phyloP scores from a whole-genome alignment of 2,797 vertebrate species.

The Carcharodon carcharias region DNA sequence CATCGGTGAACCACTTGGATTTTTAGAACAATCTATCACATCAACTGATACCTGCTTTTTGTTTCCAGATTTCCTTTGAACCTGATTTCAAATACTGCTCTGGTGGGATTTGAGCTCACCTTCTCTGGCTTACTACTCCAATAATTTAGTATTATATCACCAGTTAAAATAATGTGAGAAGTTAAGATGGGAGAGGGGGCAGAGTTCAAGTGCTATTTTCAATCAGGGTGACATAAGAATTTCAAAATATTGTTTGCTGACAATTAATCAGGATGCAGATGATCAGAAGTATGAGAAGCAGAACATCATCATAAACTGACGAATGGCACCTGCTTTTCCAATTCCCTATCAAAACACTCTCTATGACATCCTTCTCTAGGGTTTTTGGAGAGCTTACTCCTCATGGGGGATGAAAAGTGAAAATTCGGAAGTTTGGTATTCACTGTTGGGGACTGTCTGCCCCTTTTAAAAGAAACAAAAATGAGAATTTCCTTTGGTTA shows the following conservation, averaged over 20 bases:
- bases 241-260: neutral
- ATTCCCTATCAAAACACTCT: neutral
- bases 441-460: neutral
- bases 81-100: neutral
- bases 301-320: neutral
- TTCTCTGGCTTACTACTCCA: neutral
- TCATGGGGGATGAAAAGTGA: neutral
- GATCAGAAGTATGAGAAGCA: neutral
- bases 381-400: neutral
- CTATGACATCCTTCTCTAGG: neutral
- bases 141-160: neutral
- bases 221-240: neutral
- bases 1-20: neutral
- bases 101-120: neutral
- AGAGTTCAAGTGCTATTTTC: neutral
- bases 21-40: neutral
- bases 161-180: neutral
- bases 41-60: neutral
- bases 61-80: neutral
- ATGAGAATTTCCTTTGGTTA: neutral
- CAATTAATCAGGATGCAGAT: neutral
- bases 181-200: neutral
- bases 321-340: neutral
- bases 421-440: neutral
- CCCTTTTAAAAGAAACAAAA: neutral